Evolutionary conservation across 1,140 invertebrate genomes (phyloP), one percentile per base, ranked within the genome.

Genomic region (Drosophila bocki): DNA sequence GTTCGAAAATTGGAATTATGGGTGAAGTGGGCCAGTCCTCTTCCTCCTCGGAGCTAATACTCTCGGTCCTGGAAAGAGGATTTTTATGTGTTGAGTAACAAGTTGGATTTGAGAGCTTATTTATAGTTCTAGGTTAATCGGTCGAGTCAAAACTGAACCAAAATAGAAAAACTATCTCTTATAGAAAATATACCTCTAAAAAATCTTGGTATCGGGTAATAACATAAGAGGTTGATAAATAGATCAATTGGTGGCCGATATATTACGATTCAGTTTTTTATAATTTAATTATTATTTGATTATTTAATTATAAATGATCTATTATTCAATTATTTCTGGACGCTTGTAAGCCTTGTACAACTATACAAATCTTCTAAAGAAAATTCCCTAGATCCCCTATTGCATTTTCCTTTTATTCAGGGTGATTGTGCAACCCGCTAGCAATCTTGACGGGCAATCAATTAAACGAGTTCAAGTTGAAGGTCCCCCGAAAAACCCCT

Each of bases 11-110:
- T 57, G 94, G 94, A 83, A 95, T 93, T 26, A 95, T 93, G 51
- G 94, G 94, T 88, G 94, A 94, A 69, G 94, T 93, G 63, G 94
- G 94, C 94, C 94, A 95, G 82, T 95, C 94, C 45, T 94, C 83
- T 58, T 93, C 91, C 76, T 93, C 93, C 78, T 94, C 94, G 47
- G 94, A 94, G 87, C 94, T 94, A 77, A 94, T 94, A 86, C 94
- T 95, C 91, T 94, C 94, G 59, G 94, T 94, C 94, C 94, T 95
- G 91, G 6, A 91, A 87, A 53, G 26, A 13, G 7, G 22, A 48
- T 15, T 15, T 15, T 15, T 13, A 26, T 8, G 45, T 15, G 7
- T 47, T 26, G 1, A 47, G 19, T 26, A 48, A 47, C 3, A 7
- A 48, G 22, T 15, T 15, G 3, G 2, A 13, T 13, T 47, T 22